Conservation (phyloP, 2,888 invertebrate species). For the Rhingia rostrata region DNA sequence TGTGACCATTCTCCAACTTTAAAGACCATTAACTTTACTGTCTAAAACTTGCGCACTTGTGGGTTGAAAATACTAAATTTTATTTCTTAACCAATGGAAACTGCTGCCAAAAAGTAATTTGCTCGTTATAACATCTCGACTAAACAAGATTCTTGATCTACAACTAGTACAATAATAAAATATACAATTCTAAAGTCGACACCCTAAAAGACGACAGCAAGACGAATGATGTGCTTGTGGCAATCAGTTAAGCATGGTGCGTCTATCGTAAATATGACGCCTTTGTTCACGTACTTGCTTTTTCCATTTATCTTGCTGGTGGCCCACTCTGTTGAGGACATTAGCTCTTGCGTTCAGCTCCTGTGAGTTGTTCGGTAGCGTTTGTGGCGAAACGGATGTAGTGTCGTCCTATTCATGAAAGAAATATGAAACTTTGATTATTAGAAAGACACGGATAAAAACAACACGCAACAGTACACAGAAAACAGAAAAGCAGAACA, state of each 20-base stretch:
- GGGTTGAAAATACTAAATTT: constrained; percentile 46
- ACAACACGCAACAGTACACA: constrained; percentile 23
- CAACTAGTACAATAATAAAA: constrained; percentile 46
- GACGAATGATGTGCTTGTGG: background rate
- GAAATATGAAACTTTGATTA: constrained; percentile 56
- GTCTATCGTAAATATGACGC: constrained; percentile 97
- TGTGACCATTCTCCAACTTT: background rate
- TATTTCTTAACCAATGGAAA: constrained; percentile 46
- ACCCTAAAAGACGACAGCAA: background rate
- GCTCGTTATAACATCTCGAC: constrained; percentile 33
- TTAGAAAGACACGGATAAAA: constrained; percentile 24
- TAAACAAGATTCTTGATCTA: constrained; percentile 41
- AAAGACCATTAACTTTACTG: background rate
- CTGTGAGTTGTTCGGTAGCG: constrained; percentile 85
- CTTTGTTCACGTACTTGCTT: constrained; percentile 92
- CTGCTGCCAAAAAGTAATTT: constrained; percentile 23
- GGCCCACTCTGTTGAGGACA: constrained; percentile 96
- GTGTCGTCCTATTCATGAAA: constrained; percentile 84
- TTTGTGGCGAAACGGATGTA: constrained; percentile 84
- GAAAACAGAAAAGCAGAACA: constrained; percentile 12
- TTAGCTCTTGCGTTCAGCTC: constrained; percentile 89
- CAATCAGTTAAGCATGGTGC: constrained; percentile 96
- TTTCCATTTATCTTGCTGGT: constrained; percentile 99
- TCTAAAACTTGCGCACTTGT: constrained; percentile 1
- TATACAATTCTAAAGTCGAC: constrained; percentile 25